Conservation (phyloP, 2,797 vertebrate genomes). For the Pagetopsis macropterus region DNA sequence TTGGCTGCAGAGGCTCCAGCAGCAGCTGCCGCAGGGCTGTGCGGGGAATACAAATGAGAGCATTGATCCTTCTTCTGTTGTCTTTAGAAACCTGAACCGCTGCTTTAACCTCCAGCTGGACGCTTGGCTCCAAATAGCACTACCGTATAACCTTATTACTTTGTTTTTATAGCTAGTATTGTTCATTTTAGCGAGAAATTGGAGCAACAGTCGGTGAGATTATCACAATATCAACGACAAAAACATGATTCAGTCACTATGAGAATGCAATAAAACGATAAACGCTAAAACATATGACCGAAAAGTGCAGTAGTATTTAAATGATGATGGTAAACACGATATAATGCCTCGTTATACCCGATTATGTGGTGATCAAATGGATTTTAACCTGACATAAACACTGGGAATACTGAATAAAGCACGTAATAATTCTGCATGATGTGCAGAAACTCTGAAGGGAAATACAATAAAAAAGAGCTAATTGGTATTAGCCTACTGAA, state of each 20-base stretch:
- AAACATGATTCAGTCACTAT: not conserved
- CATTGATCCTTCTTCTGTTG: constrained; percentile 67
- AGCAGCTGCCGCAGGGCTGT: constrained; percentile 80
- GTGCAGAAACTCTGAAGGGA: not conserved
- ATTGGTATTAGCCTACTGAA: too few relatives aligned
- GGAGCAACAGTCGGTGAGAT: not conserved
- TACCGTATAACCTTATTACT: not conserved
- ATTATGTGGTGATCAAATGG: too few relatives aligned
- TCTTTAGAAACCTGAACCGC: constrained; percentile 47
- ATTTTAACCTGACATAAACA: not conserved
- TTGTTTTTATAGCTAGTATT: too few relatives aligned
- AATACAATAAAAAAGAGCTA: not conserved
- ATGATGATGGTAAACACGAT: not conserved
- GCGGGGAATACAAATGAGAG: constrained; percentile 78
- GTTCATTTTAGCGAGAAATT: not conserved
- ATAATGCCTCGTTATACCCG: not conserved
- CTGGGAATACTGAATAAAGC: not conserved
- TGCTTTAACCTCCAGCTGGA: constrained; percentile 54
- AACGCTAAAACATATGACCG: not conserved
- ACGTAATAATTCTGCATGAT: not conserved
- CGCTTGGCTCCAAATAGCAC: constrained; percentile 9
- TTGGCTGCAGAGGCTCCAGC: constrained; percentile 60
- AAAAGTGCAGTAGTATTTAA: not conserved
- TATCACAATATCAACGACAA: not conserved
- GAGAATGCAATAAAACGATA: not conserved